A percentile compares a stretch with the other conserved stretches of the same genome.
These are phyloP conservation scores for Phoeniculus purpureus DNA, from an alignment of 2,797 vertebrate species.

Conservation along the genomic window DNA sequence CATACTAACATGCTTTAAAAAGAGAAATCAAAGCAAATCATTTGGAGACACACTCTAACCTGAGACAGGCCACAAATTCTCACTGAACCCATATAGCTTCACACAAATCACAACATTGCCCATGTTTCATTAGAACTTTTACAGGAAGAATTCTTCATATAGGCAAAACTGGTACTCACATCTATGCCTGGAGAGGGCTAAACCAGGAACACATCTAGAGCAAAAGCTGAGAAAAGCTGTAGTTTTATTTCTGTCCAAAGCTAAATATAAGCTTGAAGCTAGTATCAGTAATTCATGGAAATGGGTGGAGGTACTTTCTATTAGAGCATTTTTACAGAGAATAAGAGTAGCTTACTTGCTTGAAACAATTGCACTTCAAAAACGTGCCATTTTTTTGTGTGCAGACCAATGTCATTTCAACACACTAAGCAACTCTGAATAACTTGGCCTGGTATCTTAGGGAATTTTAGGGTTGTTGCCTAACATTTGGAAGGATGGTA, in stretches of 20 bases:
- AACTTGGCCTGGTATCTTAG: not conserved
- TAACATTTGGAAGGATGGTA: not conserved
- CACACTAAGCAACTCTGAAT: not conserved
- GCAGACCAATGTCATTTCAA: not conserved
- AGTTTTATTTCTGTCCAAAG: not conserved
- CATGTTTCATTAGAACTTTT: not conserved
- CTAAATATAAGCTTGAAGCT: not conserved
- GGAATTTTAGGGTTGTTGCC: not conserved
- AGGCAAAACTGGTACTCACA: not conserved
- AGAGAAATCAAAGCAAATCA: not conserved
- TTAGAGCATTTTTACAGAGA: not conserved
- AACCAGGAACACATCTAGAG: not conserved
- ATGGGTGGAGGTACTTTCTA: not conserved
- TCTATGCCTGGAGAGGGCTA: not conserved
- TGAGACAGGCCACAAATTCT: fast-evolving
- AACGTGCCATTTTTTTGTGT: not conserved
- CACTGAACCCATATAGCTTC: not conserved
- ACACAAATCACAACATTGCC: not conserved
- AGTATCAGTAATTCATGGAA: constrained; percentile 25
- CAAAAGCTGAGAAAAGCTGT: not conserved
- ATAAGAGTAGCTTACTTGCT: not conserved
- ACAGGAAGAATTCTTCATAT: not conserved
- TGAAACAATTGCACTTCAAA: constrained; percentile 16
- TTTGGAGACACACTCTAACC: not conserved
- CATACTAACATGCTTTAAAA: not conserved